Evolutionary conservation across 1,140 invertebrate species (phyloP), one percentile per base, ranked within the genome.

Genomic region (Pachypsylla venusta): DNA sequence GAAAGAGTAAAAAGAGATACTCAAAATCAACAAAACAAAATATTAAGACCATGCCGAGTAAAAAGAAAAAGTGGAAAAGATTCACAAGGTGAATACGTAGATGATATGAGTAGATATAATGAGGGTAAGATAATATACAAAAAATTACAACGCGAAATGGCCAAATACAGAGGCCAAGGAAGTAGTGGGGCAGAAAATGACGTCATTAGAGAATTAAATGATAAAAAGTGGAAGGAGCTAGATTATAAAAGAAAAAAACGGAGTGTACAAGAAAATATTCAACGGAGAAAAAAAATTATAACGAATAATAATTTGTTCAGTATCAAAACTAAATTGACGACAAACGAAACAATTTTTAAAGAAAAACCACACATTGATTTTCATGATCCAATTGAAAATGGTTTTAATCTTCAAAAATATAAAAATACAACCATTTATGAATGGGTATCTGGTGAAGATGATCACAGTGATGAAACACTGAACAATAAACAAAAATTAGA

Each of bases 71-170:
- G n/a, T 19, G 42, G 42, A n/a, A 48, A 48, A 22, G 42, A 48
- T 19, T 48, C 42, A 10, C n/a, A 48, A 7, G 42, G 42, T 4
- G 42, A 48, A 48, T 48, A 48, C 22, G 42, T 48, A 5, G 42
- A 48, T 7, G 42, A 48, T 22, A 48, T 48, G 42, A 48, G 42
- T 22, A 4, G 42, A 5, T 48, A 48, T 48, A 48, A 48, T 5
- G 42, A 48, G 22, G 42, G 42, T 22, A 48, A 48, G 16, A 48
- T n/a, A 48, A 48, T 48, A 48, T n/a, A 48, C 42, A 48, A 48
- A 5, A 22, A 48, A 48, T 10, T 48, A 48, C 42, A 48, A 5
- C 42, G 22, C 42, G 16, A 48, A 3, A 5, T 48, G n/a, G 22
- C 7, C 16, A 3, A 19, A 19, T 48, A 48, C 42, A 48, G 4